phyloP scores from a whole-genome alignment of 2,797 vertebrate species.

The Mionectes olivaceus region DNA sequence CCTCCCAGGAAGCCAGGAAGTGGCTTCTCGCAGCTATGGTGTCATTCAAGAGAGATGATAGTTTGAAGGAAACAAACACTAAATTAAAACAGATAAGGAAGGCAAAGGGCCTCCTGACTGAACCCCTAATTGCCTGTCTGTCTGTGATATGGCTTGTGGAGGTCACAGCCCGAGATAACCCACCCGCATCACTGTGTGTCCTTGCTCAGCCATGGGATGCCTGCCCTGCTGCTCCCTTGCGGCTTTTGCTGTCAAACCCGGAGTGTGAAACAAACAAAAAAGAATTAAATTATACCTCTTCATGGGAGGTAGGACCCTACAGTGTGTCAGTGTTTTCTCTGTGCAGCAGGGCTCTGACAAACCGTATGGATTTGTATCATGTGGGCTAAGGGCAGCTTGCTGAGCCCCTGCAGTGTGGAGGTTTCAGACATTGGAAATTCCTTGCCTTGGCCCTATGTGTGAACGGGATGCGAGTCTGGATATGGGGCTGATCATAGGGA shows the following conservation, averaged over 20 bases:
- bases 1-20: background rate
- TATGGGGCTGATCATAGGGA: background rate
- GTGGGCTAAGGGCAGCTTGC: background rate
- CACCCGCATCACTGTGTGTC: background rate
- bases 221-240: background rate
- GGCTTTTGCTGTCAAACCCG: background rate
- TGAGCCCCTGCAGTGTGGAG: background rate
- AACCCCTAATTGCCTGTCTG: background rate
- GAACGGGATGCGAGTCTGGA: accelerated
- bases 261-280: background rate
- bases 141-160: background rate
- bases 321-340: background rate
- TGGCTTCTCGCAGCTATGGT: background rate
- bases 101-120: background rate
- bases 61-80: background rate
- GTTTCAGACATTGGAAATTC: background rate
- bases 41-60: background rate
- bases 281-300: background rate
- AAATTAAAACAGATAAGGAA: background rate
- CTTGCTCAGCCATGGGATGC: background rate
- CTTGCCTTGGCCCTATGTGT: background rate
- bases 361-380: accelerated
- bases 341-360: background rate
- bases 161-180: background rate
- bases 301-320: background rate